Evolutionary conservation across 2,888 invertebrate genomes (phyloP).

Genomic region (Allygus modestus): DNA sequence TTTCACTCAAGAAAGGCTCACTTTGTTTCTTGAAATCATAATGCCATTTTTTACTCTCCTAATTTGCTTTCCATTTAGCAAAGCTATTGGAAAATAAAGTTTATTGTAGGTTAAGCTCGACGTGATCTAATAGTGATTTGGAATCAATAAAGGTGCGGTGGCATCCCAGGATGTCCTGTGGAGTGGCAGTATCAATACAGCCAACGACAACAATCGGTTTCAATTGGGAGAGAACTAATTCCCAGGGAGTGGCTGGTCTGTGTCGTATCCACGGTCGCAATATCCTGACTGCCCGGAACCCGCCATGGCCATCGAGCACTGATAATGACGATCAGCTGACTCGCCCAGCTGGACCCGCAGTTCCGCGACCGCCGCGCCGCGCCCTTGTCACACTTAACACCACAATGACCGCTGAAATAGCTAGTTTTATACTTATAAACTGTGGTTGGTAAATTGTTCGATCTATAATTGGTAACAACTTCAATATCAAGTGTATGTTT

Average conservation of each 20-base stretch:
- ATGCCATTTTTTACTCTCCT: too few species aligned
- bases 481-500: too few species aligned
- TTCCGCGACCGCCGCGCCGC: neutral
- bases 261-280: conserved; percentile 13
- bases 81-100: too few species aligned
- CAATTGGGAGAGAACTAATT: conserved; percentile 28
- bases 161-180: neutral
- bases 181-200: conserved; percentile 3
- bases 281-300: neutral
- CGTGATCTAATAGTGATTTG: neutral
- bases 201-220: conserved; percentile 13
- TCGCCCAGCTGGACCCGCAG: neutral
- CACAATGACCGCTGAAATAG: too few species aligned
- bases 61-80: too few species aligned
- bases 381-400: neutral
- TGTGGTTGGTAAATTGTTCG: too few species aligned
- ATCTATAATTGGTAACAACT: too few species aligned
- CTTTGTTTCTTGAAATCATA: too few species aligned
- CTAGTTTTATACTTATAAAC: too few species aligned
- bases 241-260: conserved; percentile 19
- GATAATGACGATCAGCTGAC: neutral
- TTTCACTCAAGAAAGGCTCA: too few species aligned
- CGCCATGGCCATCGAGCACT: neutral
- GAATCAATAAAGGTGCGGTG: conserved; percentile 22
- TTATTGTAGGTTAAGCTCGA: neutral